Evolutionary conservation across 2,797 vertebrate genomes (phyloP), one percentile per base, ranked within the genome.

Genomic region (Ctenopoma kingsleyae): DNA sequence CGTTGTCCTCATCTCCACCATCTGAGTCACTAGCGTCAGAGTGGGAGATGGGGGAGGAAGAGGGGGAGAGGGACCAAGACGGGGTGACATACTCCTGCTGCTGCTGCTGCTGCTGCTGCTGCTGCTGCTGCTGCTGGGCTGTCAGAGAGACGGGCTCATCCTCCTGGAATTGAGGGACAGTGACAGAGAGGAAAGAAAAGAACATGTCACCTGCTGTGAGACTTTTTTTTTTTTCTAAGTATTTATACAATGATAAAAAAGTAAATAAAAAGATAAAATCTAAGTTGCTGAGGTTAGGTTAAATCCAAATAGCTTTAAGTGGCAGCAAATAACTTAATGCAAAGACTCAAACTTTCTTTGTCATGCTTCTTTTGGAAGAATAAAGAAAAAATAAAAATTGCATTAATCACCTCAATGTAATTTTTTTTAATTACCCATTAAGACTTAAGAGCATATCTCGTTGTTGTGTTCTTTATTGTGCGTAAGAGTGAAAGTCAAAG

Each of bases 1-100:
- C 2, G 30, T 86, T 89, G 53, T 90, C 87, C 25, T 91, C 92
- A 0, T 88, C 88, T 30, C 82, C 89, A 0, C 41, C 81, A 7
- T 94, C 94, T 1, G 93, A 93, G 68, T 94, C 93, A 17, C 92
- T 95, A 62, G 68, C 88, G 9, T 95, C 94, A 11, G 94, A 95
- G 83, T 94, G 94, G 51, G 94, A 95, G 67, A 95, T 79, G 19
- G 93, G 93, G 9, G 93, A 94, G 46, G 94, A 94, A 8, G 93
- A 94, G 2, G 94, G 94, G 13, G 94, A 95, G 38, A 95, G 93
- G 57, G 95, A 94, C 94, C 94, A 95, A 20, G 95, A 95, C 0
- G 94, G 94, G 56, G 93, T 94, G 79, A 95, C 90, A 10, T 92
- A 94, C 19, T 95, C 94, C 23, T 91, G 92, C 52, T 91, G 86